Conservation (phyloP, 2,113 vertebrate genomes). For the Psettodes erumei region DNA sequence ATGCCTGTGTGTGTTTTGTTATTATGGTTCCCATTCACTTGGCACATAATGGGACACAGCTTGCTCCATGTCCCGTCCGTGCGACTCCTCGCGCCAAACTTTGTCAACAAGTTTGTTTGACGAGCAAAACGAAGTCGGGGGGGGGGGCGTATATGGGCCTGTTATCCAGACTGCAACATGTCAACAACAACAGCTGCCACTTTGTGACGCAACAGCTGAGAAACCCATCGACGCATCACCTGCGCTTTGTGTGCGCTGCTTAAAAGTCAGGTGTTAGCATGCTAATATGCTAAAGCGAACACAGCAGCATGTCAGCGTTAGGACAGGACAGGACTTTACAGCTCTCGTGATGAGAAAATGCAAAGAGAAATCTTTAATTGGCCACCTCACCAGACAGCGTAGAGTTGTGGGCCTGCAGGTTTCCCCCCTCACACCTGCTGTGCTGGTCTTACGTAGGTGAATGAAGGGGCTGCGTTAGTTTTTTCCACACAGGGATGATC, state of each 20-base stretch:
- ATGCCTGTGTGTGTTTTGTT: slow-evolving; percentile 24
- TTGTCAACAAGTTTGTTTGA: slow-evolving; percentile 10
- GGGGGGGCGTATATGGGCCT: too few species aligned
- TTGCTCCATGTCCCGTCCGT: background rate
- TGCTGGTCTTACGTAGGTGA: background rate
- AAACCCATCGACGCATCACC: background rate
- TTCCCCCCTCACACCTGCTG: background rate
- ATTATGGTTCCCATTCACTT: slow-evolving; percentile 20
- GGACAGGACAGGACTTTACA: background rate
- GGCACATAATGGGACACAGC: slow-evolving; percentile 32
- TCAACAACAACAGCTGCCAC: too few species aligned
- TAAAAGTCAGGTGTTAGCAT: background rate
- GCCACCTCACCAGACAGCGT: background rate
- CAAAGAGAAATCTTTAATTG: background rate
- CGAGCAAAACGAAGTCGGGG: too few species aligned
- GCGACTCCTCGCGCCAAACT: background rate
- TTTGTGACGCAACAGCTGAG: background rate
- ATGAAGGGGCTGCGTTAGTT: background rate
- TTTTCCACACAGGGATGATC: background rate
- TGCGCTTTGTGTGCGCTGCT: background rate
- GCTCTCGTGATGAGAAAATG: background rate
- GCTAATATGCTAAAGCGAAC: background rate
- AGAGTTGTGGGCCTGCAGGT: background rate
- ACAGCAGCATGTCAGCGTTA: background rate
- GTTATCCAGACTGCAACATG: background rate